A percentile compares a stretch with the other conserved stretches of the same genome.
Evolutionary conservation across 1,140 invertebrate genomes (phyloP).

Genomic region (Dendroctonus ponderosae): DNA sequence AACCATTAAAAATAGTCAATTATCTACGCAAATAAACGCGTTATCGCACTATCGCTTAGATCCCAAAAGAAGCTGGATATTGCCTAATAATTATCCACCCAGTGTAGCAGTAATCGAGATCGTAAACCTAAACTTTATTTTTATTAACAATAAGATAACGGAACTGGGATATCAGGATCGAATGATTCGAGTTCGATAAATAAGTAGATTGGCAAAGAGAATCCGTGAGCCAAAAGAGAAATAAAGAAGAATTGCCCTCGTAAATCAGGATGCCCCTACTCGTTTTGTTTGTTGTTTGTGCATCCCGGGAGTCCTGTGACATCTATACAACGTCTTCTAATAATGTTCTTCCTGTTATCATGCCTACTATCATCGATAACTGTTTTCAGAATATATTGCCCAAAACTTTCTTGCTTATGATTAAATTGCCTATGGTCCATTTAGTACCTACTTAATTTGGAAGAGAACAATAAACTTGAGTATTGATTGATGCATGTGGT

Average conservation of each 20-base stretch:
- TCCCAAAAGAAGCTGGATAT: constrained; percentile 16
- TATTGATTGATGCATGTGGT: too few species aligned
- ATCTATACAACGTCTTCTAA: constrained; percentile 38
- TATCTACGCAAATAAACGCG: not conserved
- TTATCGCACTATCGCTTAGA: not conserved
- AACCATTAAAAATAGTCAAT: too few species aligned
- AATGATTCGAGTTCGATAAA: constrained; percentile 47
- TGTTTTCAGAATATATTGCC: constrained; percentile 31
- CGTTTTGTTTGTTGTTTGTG: constrained; percentile 42
- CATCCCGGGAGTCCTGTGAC: constrained; percentile 31
- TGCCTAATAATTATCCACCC: constrained; percentile 27
- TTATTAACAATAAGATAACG: constrained; percentile 37
- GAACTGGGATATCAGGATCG: constrained; percentile 32
- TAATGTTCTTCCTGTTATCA: constrained; percentile 40
- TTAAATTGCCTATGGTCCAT: constrained; percentile 27
- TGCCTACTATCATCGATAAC: constrained; percentile 36
- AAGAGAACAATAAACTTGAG: too few species aligned
- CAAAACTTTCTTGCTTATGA: constrained; percentile 26
- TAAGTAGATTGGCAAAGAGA: constrained; percentile 44
- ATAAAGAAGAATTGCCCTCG: constrained; percentile 49
- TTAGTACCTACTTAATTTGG: constrained; percentile 5
- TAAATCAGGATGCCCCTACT: constrained; percentile 41
- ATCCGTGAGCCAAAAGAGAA: constrained; percentile 46
- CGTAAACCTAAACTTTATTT: constrained; percentile 34
- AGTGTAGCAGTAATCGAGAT: constrained; percentile 26